These are phyloP conservation scores for Chloroclystis v-ata DNA, from an alignment of 2,888 invertebrate genomes.

Conservation along the genomic window DNA sequence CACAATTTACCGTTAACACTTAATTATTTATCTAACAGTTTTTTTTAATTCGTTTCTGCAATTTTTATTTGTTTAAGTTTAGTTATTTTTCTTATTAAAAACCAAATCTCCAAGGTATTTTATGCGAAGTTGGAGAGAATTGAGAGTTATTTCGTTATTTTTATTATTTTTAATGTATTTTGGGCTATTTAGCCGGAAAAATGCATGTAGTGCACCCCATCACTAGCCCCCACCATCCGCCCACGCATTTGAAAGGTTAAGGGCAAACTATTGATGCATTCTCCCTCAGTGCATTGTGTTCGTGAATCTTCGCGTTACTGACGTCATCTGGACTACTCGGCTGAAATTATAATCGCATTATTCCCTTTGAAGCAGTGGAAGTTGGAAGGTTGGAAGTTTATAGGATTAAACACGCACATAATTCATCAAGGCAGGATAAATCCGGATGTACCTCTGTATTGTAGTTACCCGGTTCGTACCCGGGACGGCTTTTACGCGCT, in stretches of 20 bases:
- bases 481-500: too few relatives aligned
- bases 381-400: slow-evolving; percentile 3
- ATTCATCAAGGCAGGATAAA: not conserved
- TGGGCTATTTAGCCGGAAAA: not conserved
- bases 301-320: slow-evolving; percentile 31
- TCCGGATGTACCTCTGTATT: not conserved
- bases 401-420: slow-evolving; percentile 4
- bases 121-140: too few relatives aligned
- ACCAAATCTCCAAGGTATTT: too few relatives aligned
- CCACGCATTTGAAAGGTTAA: slow-evolving; percentile 58
- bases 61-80: too few relatives aligned
- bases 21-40: too few relatives aligned
- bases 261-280: slow-evolving; percentile 53
- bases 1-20: too few relatives aligned
- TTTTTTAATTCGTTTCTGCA: too few relatives aligned
- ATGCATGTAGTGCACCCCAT: slow-evolving; percentile 1
- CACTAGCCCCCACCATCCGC: slow-evolving; percentile 25
- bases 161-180: not conserved
- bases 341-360: slow-evolving; percentile 21
- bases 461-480: too few relatives aligned
- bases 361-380: slow-evolving; percentile 7
- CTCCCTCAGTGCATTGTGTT: slow-evolving; percentile 38
- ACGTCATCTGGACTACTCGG: slow-evolving; percentile 24
- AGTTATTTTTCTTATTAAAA: too few relatives aligned
- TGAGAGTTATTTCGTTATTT: too few relatives aligned